These are phyloP conservation scores for Gymnothorax javanicus DNA, from an alignment of 2,797 vertebrate genomes.

Conservation along the genomic window DNA sequence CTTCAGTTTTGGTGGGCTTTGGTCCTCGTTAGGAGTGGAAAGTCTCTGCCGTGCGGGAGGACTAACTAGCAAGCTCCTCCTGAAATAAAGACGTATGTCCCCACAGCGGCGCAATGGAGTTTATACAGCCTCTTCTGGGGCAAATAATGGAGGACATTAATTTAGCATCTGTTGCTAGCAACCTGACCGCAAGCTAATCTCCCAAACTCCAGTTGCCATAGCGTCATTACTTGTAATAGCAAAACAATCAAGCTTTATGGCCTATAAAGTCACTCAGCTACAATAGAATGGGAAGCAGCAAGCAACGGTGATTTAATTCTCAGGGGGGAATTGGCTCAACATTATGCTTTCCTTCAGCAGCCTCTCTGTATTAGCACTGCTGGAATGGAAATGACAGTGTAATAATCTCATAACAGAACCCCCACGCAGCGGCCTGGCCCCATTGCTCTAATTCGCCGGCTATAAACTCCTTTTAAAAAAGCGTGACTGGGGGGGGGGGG, in stretches of 20 bases:
- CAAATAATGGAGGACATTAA: slow-evolving; percentile 54
- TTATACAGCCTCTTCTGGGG: slow-evolving; percentile 39
- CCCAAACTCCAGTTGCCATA: slow-evolving; percentile 37
- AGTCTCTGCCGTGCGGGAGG: not conserved
- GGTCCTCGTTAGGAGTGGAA: not conserved
- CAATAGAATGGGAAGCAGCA: slow-evolving; percentile 34
- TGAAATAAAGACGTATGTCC: slow-evolving; percentile 19
- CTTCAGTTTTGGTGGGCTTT: not conserved
- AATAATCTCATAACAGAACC: slow-evolving; percentile 64
- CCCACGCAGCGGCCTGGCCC: slow-evolving; percentile 38
- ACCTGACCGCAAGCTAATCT: slow-evolving; percentile 46
- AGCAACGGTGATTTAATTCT: slow-evolving; percentile 62
- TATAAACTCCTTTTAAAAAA: slow-evolving; percentile 68
- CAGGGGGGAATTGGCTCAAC: slow-evolving; percentile 39
- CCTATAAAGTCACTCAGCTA: slow-evolving; percentile 49
- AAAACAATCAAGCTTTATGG: slow-evolving; percentile 56
- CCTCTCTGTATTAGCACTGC: slow-evolving; percentile 62
- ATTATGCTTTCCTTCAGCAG: slow-evolving; percentile 45
- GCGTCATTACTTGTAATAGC: slow-evolving; percentile 36
- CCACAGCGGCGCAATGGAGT: slow-evolving; percentile 27
- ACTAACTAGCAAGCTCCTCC: not conserved
- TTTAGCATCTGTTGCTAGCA: slow-evolving; percentile 49
- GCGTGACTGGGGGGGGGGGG: slow-evolving; percentile 39
- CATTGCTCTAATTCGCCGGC: slow-evolving; percentile 52
- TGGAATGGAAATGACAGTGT: slow-evolving; percentile 63